A percentile compares a stretch with the other conserved stretches of the same genome.
phyloP scores from a whole-genome alignment of 2,888 invertebrate species.

The Lordiphosa fenestrarum region DNA sequence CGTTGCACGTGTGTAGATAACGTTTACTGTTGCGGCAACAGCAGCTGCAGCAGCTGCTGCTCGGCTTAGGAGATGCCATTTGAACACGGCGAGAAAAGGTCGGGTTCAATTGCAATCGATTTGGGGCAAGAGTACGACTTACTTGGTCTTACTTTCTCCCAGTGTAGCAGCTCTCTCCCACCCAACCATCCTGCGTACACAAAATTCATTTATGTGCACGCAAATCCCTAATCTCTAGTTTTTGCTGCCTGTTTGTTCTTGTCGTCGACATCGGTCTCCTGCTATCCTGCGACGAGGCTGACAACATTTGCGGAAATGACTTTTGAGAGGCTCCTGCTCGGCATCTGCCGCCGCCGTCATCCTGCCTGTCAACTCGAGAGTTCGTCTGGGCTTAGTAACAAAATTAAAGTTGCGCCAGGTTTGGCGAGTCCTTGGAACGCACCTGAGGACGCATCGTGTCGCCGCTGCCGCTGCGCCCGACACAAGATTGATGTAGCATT shows the following conservation, averaged over 20 bases:
- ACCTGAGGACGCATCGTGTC: slow-evolving; percentile 39
- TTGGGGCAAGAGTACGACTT: background rate
- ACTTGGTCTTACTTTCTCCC: background rate
- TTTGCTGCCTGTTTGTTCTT: slow-evolving; percentile 65
- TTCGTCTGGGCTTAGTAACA: slow-evolving; percentile 58
- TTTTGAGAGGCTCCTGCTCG: slow-evolving; percentile 67
- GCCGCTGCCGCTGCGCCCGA: slow-evolving; percentile 53
- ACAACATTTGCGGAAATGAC: slow-evolving; percentile 73
- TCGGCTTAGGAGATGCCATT: slow-evolving; percentile 28
- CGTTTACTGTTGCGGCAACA: slow-evolving; percentile 44
- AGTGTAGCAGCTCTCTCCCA: background rate
- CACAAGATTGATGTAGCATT: slow-evolving; percentile 73
- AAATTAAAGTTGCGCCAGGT: slow-evolving; percentile 65
- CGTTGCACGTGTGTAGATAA: slow-evolving; percentile 71
- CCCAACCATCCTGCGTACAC: slow-evolving; percentile 55
- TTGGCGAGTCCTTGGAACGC: slow-evolving; percentile 15
- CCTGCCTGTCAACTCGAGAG: slow-evolving; percentile 36
- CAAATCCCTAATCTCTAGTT: slow-evolving; percentile 74
- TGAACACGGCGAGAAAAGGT: too few species aligned
- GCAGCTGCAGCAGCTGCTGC: slow-evolving; percentile 19
- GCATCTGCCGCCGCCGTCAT: slow-evolving; percentile 45
- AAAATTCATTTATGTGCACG: slow-evolving; percentile 74
- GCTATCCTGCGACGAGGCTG: slow-evolving; percentile 41
- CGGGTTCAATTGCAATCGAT: background rate
- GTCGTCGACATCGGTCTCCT: slow-evolving; percentile 16